Base-by-base conservation (phyloP, 2,113 vertebrate species). In the Deroptyus accipitrinus region DNA sequence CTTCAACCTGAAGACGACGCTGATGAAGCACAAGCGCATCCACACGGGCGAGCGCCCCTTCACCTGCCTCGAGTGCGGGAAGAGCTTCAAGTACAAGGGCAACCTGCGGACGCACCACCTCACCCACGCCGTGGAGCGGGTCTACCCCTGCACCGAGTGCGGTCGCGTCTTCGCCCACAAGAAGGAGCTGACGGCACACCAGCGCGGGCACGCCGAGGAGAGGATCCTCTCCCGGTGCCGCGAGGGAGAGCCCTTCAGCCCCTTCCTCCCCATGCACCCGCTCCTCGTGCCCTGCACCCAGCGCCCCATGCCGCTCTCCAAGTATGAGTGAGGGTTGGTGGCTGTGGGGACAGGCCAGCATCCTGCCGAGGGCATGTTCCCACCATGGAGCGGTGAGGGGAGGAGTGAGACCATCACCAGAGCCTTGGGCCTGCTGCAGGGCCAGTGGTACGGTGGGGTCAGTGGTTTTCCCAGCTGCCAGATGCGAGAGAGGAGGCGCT, bases 61-160 rank as follows among this genome's bases (percentile, higher is more conserved):
- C 74, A 39, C 97, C 85, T 98, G 97, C 96, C 69, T 86, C 12
- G 96, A 98, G 91, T 98, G 98, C 10, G 96, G 96, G 41, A 98
- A 98, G 97, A 96, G 97, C 96, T 98, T 98, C 97, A 97, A 97
- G 93, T 97, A 97, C 96, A 98, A 98, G 74, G 97, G 97, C 86
- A 97, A 97, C 68, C 97, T 98, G 62, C 97, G 97, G 83, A 97
- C 97, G 39, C 97, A 98, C 92, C 97, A 91, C 88, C 96, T 96
- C 86, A 97, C 97, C 54, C 97, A 98, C 95, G 76, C 95, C 8
- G 97, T 96, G 92, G 92, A 97, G 95, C 94, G 97, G 20, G 96
- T 97, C 3, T 97, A 97, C 62, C 97, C 95, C 44, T 98, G 97
- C 81, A 77, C 96, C 1, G 96, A 98, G 70, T 98, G 97, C 2